Evolutionary conservation across 2,888 invertebrate species (phyloP).

Genomic region (Hoplodrina blanda): DNA sequence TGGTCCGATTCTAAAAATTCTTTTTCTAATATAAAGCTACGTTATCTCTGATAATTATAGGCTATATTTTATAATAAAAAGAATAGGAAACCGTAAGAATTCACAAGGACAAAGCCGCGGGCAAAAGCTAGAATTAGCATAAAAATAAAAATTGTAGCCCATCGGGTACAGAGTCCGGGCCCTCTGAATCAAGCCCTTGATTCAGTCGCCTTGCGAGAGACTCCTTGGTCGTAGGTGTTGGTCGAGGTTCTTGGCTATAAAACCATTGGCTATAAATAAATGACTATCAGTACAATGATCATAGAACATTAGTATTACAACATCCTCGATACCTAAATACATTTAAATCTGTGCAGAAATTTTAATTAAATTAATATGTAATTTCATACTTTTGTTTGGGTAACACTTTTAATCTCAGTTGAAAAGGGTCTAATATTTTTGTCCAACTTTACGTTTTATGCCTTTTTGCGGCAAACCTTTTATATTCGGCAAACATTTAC

Average conservation of each 20-base stretch:
- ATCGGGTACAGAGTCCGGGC: too few species aligned
- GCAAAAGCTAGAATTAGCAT: too few species aligned
- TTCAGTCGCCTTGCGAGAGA: too few species aligned
- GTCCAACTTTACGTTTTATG: conserved; percentile 29
- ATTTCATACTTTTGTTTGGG: conserved; percentile 53
- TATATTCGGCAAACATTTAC: conserved; percentile 27
- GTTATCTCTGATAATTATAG: too few species aligned
- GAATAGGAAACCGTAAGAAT: too few species aligned
- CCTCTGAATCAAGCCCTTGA: neutral
- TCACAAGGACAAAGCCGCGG: too few species aligned
- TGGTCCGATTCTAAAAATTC: too few species aligned
- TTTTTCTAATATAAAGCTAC: too few species aligned
- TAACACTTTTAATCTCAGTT: conserved; percentile 48
- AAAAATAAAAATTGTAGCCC: too few species aligned
- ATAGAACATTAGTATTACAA: conserved; percentile 21
- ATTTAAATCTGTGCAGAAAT: conserved; percentile 30
- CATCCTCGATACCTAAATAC: conserved; percentile 43
- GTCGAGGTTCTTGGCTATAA: neutral
- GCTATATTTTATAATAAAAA: too few species aligned
- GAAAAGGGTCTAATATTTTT: conserved; percentile 56
- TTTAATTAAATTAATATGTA: conserved; percentile 55
- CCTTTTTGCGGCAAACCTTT: conserved; percentile 27
- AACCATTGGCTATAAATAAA: too few species aligned
- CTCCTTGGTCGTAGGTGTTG: neutral
- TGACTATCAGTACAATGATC: neutral